Percentiles rank a stretch among this genome's conserved stretches.
Evolutionary conservation across 2,797 vertebrate genomes (phyloP).

Genomic region (Pseudopleuronectes americanus): DNA sequence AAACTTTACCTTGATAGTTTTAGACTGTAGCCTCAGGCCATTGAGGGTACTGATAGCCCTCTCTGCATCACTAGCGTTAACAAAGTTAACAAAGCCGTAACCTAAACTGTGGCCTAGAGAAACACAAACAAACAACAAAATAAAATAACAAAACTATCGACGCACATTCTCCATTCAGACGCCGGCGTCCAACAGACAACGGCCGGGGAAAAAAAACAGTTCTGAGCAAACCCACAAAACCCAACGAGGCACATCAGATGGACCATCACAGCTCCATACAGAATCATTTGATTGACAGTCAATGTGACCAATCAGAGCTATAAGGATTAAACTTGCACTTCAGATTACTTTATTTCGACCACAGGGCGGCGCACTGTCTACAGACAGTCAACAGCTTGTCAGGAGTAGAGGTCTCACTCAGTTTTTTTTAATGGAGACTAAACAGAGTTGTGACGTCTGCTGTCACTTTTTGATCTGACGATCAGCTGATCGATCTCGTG

Average conservation of each 20-base stretch:
- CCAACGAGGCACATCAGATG: background rate
- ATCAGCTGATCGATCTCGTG: background rate
- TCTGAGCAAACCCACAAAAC: conserved; percentile 56
- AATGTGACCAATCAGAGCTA: background rate
- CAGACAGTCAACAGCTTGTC: too few species aligned
- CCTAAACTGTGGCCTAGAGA: conserved; percentile 98
- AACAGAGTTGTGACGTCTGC: too few species aligned
- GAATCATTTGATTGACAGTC: background rate
- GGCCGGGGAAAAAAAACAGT: background rate
- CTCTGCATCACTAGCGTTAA: conserved; percentile 98
- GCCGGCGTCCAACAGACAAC: conserved; percentile 40
- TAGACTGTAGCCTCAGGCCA: conserved; percentile 98
- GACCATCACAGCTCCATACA: too few species aligned
- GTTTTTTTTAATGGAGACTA: too few species aligned
- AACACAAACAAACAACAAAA: conserved; percentile 87
- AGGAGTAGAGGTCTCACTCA: too few species aligned
- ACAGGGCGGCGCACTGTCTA: too few species aligned
- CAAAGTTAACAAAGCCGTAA: conserved; percentile 99
- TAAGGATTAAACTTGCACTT: too few species aligned
- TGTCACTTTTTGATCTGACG: background rate
- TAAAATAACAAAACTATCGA: conserved; percentile 84
- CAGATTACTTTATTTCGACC: too few species aligned
- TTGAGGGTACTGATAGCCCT: conserved; percentile 99
- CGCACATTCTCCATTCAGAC: conserved; percentile 51
- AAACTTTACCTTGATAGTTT: conserved; percentile 98